Evolutionary conservation across 2,113 vertebrate genomes (phyloP), one percentile per base, ranked within the genome.

Genomic region (Hypanus sabinus): DNA sequence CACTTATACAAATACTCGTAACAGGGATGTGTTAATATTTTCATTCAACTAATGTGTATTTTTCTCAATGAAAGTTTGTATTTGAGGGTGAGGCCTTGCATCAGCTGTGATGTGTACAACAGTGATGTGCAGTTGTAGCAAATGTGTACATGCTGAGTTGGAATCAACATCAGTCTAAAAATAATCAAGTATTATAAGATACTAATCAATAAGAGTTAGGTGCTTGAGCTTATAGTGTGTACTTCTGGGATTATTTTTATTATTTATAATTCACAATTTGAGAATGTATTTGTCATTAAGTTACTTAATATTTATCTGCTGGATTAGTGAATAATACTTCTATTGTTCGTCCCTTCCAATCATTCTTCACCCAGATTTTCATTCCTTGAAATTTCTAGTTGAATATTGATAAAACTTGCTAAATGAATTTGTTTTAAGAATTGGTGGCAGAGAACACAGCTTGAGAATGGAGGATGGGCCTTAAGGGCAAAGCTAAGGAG

Each of bases 1-100:
- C 85, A 33, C 20, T 71, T 73, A 55, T 10, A 73, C 36, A 46
- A 73, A 93, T 55, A 33, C 70, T 27, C 0, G 36, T 93, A 46
- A 55, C 14, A 75, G 12, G 70, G n/a, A 24, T 9, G 22, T 38
- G 10, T 5, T 75, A 73, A 73, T 73, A 46, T 75, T 75, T 93
- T 55, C 20, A 12, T 55, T 30, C 1, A 10, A 36, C 8, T 75
- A 18, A 27, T 57, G 0, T 88, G 57, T 33, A 8, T 62, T 91
- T 68, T 38, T n/a, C n/a, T 16, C 4, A 36, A 20, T 33, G 46
- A 60, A 87, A 87, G 83, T 87, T 87, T 30, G 20, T 91, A 16
- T 7, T 36, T 65, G n/a, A 70, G 88, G 36, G 22, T 91, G 88
- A 91, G 88, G 88, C 88, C 88, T 91, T 70, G 62, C 62, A 70